Percentiles rank a stretch among this genome's conserved stretches.
Evolutionary conservation across 1,140 invertebrate genomes (phyloP).

Genomic region (Ceratina japonica): DNA sequence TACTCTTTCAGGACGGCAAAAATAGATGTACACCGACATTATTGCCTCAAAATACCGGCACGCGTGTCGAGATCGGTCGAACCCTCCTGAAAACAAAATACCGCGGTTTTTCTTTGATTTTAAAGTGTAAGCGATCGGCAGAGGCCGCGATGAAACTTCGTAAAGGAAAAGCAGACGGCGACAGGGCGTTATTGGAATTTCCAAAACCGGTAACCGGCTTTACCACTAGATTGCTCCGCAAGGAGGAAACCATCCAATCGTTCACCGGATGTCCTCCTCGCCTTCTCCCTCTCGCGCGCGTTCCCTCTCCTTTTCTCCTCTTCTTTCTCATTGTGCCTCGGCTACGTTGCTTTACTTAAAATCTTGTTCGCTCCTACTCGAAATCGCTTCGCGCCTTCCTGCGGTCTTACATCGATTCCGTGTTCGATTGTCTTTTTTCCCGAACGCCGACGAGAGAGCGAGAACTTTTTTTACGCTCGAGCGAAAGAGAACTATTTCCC

Average conservation of each 20-base stretch:
- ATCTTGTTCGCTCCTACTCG: slow-evolving; percentile 23
- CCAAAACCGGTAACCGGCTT: slow-evolving; percentile 77
- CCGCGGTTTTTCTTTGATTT: not conserved
- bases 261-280: slow-evolving; percentile 73
- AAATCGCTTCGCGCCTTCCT: slow-evolving; percentile 9
- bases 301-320: slow-evolving; percentile 48
- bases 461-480: not conserved
- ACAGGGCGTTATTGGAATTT: slow-evolving; percentile 70
- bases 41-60: too few relatives aligned
- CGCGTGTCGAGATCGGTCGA: not conserved
- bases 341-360: slow-evolving; percentile 31
- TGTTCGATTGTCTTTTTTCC: slow-evolving; percentile 5
- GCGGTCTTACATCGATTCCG: slow-evolving; percentile 13
- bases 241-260: slow-evolving; percentile 79
- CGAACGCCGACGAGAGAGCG: not conserved
- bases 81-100: not conserved
- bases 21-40: too few relatives aligned
- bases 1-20: too few relatives aligned
- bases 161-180: slow-evolving; percentile 52
- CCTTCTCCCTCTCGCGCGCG: slow-evolving; percentile 53
- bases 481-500: not conserved
- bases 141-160: slow-evolving; percentile 40
- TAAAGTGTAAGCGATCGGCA: slow-evolving; percentile 26
- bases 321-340: slow-evolving; percentile 56
- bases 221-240: slow-evolving; percentile 79